Evolutionary conservation across 2,113 vertebrate genomes (phyloP).

Genomic region (Tetrao urogallus): DNA sequence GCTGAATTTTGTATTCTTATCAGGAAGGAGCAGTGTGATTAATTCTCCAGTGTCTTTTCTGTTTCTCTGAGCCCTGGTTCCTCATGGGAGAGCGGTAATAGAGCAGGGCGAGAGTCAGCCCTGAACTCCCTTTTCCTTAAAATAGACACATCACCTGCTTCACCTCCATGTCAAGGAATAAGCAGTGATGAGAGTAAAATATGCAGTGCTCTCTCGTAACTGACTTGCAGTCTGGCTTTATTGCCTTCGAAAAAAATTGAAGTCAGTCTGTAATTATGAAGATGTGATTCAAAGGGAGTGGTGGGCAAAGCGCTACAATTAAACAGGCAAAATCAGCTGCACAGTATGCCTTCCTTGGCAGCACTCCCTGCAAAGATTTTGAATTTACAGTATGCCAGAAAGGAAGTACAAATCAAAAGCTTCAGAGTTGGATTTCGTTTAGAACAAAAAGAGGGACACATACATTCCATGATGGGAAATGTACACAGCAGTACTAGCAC

Average conservation of each 20-base stretch:
- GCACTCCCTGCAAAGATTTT: neutral
- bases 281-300: neutral
- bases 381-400: neutral
- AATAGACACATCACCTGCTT: conserved; percentile 20
- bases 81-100: neutral
- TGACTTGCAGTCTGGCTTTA: neutral
- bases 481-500: rapidly evolving
- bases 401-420: neutral
- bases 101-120: neutral
- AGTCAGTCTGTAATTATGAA: neutral
- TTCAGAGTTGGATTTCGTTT: neutral
- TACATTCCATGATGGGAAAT: neutral
- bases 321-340: neutral
- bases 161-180: neutral
- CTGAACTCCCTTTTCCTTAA: neutral
- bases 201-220: neutral
- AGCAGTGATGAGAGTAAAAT: neutral
- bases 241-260: neutral
- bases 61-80: neutral
- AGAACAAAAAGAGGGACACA: neutral
- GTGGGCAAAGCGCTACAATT: conserved; percentile 5
- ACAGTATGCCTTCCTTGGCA: neutral
- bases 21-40: conserved; percentile 25
- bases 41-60: neutral
- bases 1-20: neutral